Evolutionary conservation across 2,797 vertebrate species (phyloP), one percentile per base, ranked within the genome.

Genomic region (Urocyon cinereoargenteus): DNA sequence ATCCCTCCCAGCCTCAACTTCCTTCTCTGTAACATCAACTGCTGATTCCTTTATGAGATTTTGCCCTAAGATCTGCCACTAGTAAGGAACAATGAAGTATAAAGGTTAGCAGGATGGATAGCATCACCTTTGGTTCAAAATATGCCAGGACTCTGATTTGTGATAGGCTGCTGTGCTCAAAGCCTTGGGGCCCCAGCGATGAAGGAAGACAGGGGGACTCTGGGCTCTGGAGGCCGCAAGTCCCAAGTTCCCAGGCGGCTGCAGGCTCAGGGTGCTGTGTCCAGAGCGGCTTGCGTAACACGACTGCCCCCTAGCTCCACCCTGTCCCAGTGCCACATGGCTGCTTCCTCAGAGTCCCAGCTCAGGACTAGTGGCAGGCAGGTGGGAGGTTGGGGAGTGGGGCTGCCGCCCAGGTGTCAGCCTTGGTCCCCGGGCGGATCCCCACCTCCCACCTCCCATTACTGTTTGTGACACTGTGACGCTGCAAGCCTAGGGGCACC

Each of bases 261-360:
- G 11, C 21, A 12, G 55, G 11, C 40, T 45, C 24, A 5, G 61
- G 61, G 61, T 11, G 61, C 61, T 2, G 61, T 12, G 5, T 64
- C 31, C 64, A 4, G n/a, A 68, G 34, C 1, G 0, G n/a, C 34
- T 36, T 36, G 3, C 0, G 83, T 12, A 40, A 34, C 36, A 4
- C 21, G 10, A 6, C 93, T 16, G 86, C 94, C 97, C 89, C 96
- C 40, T 97, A 34, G 96, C 36, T 31, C 10, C 28, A 13, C 66
- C 34, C 2, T 15, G 19, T 59, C 31, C 18, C 36, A 19, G 26
- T 4, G 4, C 15, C 0, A 7, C n/a, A 18, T 16, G 34, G 10
- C 8, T 2, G 62, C n/a, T 0, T 16, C 1, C 13, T 4, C 11
- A 11, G 18, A 19, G 15, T 8, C 11, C 18, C 51, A 12, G 11